Evolutionary conservation across 2,888 invertebrate species (phyloP).

Genomic region (Sussaba pulchella): DNA sequence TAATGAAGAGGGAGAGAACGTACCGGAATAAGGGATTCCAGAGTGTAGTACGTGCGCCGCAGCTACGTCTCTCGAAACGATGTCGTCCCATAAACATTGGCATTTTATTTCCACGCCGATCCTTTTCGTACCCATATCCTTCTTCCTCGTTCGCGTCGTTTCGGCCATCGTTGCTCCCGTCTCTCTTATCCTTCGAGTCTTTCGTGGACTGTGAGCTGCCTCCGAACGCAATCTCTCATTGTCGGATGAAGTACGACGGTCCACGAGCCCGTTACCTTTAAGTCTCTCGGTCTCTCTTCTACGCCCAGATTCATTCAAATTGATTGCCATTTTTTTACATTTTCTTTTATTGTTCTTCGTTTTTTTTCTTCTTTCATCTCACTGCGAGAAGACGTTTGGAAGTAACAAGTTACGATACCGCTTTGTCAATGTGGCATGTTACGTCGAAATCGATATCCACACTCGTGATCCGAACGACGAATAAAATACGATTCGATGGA

Average conservation of each 20-base stretch:
- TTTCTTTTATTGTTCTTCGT: too few species aligned
- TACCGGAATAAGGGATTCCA: conserved; percentile 64
- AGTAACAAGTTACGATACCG: conserved; percentile 10
- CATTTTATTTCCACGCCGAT: conserved; percentile 76
- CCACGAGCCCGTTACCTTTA: conserved; percentile 30
- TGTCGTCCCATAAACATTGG: conserved; percentile 77
- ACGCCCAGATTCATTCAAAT: conserved; percentile 42
- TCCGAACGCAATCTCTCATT: conserved; percentile 67
- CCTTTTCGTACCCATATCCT: conserved; percentile 65
- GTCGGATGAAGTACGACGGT: conserved; percentile 59
- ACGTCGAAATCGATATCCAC: conserved; percentile 1
- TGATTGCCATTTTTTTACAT: conserved; percentile 47
- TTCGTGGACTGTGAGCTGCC: conserved; percentile 44
- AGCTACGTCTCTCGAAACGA: conserved; percentile 63
- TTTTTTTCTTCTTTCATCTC: too few species aligned
- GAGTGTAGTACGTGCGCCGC: conserved; percentile 61
- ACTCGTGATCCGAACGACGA: too few species aligned
- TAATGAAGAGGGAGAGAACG: conserved; percentile 61
- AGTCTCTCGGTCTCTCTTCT: conserved; percentile 28
- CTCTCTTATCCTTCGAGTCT: conserved; percentile 6
- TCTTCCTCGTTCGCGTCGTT: conserved; percentile 51
- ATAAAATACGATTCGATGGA: too few species aligned
- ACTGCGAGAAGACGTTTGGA: too few species aligned
- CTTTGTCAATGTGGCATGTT: conserved; percentile 1
- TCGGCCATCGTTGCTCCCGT: too few species aligned